Evolutionary conservation across 2,888 invertebrate species (phyloP), one percentile per base, ranked within the genome.

Genomic region (Microchrysa polita): DNA sequence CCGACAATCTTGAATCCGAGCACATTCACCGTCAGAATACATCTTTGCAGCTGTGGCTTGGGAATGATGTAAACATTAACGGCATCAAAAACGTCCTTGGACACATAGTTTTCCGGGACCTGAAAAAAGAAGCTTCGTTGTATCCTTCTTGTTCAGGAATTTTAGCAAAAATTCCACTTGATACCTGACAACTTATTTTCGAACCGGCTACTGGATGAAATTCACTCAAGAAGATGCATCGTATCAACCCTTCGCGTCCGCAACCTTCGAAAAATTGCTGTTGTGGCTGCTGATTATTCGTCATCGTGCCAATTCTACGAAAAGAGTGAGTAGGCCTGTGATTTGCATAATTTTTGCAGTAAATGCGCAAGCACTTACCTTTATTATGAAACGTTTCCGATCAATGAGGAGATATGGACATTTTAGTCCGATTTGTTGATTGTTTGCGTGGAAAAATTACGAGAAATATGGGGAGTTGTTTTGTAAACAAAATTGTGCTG

Each of bases 31-130:
- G 96, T 97, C 82, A 98, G 92, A 9, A 94, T 92, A 81, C 95
- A 93, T 78, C 93, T 89, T 81, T 96, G 94, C 44, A 98, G 88
- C 81, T 96, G 95, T 34, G 93, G 93, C 85, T 97, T 98, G 2
- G 97, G 97, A 81, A 98, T 98, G 77, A 98, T 95, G 82, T 95
- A 98, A 23, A 94, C 94, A 82, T 94, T 96, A 74, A 97, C 92
- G 74, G 94, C 92, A 87, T 97, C 96, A 87, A 98, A 97, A 20
- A 93, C 89, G 80, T 97, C 97, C 84, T 97, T 97, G 0, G 94
- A 93, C 63, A 98, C 91, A 82, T 92, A 95, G 81, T 95, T 93
- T 80, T 93, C 92, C 5, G 97, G 97, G 74, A 94, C 93, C 92
- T 94, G 83, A 63, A 86, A 84, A n/a, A n/a, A 34, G 2, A 48